phyloP scores from a whole-genome alignment of 2,888 invertebrate species.

The Vandiemenella viatica region DNA sequence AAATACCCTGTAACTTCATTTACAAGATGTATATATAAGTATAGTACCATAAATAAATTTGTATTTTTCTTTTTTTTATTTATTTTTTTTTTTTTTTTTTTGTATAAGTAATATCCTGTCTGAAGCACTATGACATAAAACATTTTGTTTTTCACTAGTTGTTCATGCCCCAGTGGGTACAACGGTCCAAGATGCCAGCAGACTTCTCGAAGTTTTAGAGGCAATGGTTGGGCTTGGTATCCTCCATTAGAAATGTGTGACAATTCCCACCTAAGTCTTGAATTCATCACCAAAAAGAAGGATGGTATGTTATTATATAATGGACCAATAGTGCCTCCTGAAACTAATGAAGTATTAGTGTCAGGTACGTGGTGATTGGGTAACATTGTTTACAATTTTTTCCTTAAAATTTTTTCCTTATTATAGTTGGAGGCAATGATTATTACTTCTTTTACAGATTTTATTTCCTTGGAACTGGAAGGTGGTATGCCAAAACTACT shows the following conservation, averaged over 20 bases:
- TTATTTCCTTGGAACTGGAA: slow-evolving; percentile 83
- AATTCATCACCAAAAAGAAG: slow-evolving; percentile 83
- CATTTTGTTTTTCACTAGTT: slow-evolving; percentile 38
- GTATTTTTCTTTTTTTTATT: neutral
- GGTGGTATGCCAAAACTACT: slow-evolving; percentile 79
- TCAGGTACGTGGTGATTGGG: slow-evolving; percentile 54
- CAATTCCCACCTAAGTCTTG: slow-evolving; percentile 83
- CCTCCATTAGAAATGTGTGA: slow-evolving; percentile 94
- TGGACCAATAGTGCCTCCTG: slow-evolving; percentile 92
- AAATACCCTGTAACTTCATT: neutral
- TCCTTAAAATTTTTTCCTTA: neutral
- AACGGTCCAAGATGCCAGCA: slow-evolving; percentile 95
- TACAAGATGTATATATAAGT: neutral
- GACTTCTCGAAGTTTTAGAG: slow-evolving; percentile 84
- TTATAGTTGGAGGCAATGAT: neutral
- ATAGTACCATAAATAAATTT: neutral
- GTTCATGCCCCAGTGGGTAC: slow-evolving; percentile 83
- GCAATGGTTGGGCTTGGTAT: slow-evolving; percentile 97
- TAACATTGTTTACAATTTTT: slow-evolving; percentile 6
- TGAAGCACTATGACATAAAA: too few relatives aligned
- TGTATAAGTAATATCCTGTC: too few relatives aligned
- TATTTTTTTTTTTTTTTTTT: too few relatives aligned
- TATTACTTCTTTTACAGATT: slow-evolving; percentile 41
- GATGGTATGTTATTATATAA: slow-evolving; percentile 90
- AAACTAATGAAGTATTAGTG: slow-evolving; percentile 74